phyloP scores from a whole-genome alignment of 2,888 invertebrate species.

The Thereva unica region DNA sequence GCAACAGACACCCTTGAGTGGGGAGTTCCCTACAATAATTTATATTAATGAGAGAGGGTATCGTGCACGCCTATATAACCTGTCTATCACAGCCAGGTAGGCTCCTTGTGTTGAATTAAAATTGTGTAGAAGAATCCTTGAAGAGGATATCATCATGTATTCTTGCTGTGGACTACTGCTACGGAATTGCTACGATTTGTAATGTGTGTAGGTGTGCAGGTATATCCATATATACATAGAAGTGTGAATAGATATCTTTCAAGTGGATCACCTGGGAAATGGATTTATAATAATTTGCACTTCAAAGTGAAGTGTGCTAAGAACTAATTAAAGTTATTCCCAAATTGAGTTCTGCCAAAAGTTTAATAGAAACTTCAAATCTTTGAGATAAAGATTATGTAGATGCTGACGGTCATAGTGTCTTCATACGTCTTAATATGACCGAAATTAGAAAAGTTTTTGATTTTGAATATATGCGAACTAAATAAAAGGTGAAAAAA shows the following conservation, averaged over 20 bases:
- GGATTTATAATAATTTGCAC: slow-evolving; percentile 14
- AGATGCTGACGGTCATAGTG: neutral
- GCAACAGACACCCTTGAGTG: too few relatives aligned
- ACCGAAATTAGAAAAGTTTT: too few relatives aligned
- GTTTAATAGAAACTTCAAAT: slow-evolving; percentile 8
- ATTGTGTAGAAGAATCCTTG: neutral
- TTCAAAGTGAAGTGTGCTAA: slow-evolving; percentile 13
- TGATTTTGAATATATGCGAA: too few relatives aligned
- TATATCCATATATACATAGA: too few relatives aligned
- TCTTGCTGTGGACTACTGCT: slow-evolving; percentile 7
- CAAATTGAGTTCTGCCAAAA: slow-evolving; percentile 11
- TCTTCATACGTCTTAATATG: too few relatives aligned
- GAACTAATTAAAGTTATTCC: slow-evolving; percentile 18
- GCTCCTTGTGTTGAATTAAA: too few relatives aligned
- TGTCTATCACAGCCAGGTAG: too few relatives aligned
- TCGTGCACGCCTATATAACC: neutral
- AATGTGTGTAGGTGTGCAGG: too few relatives aligned
- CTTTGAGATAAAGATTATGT: neutral
- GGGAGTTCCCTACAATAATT: slow-evolving; percentile 6
- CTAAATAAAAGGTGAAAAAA: too few relatives aligned
- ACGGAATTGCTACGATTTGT: too few relatives aligned
- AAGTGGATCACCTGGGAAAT: too few relatives aligned
- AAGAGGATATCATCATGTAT: slow-evolving; percentile 3
- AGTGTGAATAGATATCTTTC: too few relatives aligned
- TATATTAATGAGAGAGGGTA: slow-evolving; percentile 14